Evolutionary conservation across 2,888 invertebrate genomes (phyloP).

Genomic region (Geotrupes spiniger): DNA sequence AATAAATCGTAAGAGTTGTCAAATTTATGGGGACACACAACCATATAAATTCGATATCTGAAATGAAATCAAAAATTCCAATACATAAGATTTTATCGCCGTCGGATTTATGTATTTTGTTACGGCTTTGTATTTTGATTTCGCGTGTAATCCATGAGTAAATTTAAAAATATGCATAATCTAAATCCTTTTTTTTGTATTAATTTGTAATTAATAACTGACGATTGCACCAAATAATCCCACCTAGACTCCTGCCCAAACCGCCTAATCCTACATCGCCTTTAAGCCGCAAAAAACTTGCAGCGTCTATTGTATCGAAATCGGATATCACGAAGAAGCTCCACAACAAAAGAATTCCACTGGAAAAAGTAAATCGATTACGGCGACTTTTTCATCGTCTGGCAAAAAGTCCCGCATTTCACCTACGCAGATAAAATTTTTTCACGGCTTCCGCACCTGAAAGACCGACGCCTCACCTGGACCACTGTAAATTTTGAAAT

Average conservation of each 20-base stretch:
- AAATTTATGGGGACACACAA: constrained; percentile 3
- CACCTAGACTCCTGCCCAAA: too few species aligned
- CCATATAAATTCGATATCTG: not conserved
- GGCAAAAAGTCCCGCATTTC: not conserved
- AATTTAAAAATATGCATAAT: too few species aligned
- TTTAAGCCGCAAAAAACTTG: too few species aligned
- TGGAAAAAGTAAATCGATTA: not conserved
- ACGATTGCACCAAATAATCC: constrained; percentile 14
- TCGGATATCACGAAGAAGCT: too few species aligned
- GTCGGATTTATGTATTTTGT: too few species aligned
- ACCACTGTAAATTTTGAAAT: constrained; percentile 50
- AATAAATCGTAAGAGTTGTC: constrained; percentile 1
- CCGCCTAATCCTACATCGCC: too few species aligned
- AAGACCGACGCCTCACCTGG: constrained; percentile 40
- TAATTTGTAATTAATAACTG: constrained; percentile 11
- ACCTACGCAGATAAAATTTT: not conserved
- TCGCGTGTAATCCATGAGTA: constrained; percentile 4
- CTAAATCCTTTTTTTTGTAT: too few species aligned
- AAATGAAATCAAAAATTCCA: constrained; percentile 8
- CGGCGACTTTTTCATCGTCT: not conserved
- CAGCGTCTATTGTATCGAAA: too few species aligned
- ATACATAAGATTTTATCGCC: not conserved
- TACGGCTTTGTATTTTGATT: not conserved
- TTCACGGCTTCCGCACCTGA: constrained; percentile 31
- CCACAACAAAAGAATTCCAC: too few species aligned